Base-by-base conservation (phyloP, 2,113 vertebrate species). In the Argyrosomus japonicus region DNA sequence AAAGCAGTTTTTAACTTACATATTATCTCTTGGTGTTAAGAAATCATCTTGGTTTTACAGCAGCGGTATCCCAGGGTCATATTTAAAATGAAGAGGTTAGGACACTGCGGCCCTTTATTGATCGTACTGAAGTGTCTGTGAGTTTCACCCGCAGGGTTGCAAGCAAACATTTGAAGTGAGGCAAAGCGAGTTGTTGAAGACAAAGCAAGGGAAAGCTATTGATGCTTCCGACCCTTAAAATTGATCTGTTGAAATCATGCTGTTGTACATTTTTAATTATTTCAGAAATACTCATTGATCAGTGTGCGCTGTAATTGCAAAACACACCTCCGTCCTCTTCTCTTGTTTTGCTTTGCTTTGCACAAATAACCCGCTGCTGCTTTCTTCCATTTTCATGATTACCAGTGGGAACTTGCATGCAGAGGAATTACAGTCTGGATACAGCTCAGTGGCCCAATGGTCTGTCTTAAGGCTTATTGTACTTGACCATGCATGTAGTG, bases 241-340 rank as follows among this genome's bases (percentile, higher is more conserved):
- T 78, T 75, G 79, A 88, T 85, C 53, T 43, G 68, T 51, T 83
- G 53, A 79, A 89, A 76, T 73, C 75, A 68, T 50, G 67, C 69
- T 60, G 27, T 67, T 86, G 80, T 83, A 68, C 73, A 64, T 77
- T 87, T 88, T 79, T 88, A 82, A 89, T 94, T 83, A 86, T 87
- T 83, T 75, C 58, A 75, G 71, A 87, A 84, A 86, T 78, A 76
- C n/a, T 62, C 53, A 68, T 73, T 78, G 77, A 88, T 92, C 78
- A 65, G 57, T 81, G 84, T 51, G 43, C 58, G 53, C 19, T 3
- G 74, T 85, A 82, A 90, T 85, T 78, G 87, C 68, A 79, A 77
- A 79, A 68, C 53, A 51, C 60, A 53, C 64, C 63, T 63, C 56
- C 73, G 13, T 36, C 50, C 17, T 53, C 45, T 54, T 47, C 25